Conservation (phyloP, 2,888 invertebrate genomes). For the Drosophila glabriapex region DNA sequence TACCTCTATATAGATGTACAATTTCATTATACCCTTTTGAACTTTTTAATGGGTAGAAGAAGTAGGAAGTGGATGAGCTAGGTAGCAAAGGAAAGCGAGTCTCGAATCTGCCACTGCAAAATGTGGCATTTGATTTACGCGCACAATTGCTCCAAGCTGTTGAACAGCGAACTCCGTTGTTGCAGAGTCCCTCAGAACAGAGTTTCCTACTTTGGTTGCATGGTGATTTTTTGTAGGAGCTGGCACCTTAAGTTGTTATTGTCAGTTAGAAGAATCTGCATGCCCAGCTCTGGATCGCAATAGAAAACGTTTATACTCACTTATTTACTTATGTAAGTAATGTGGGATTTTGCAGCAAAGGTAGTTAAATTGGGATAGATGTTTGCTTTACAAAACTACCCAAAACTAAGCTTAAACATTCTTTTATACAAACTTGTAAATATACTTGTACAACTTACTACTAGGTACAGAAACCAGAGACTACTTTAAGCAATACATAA, state of each 20-base stretch:
- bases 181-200: neutral
- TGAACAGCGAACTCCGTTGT: conserved; percentile 44
- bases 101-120: conserved; percentile 54
- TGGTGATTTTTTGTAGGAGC: neutral
- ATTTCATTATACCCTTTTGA: neutral
- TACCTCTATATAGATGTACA: neutral
- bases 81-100: conserved; percentile 6
- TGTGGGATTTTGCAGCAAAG: neutral
- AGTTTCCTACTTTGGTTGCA: neutral
- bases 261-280: neutral
- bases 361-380: neutral
- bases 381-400: neutral
- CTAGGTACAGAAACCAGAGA: neutral
- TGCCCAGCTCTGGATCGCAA: neutral
- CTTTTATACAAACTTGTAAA: neutral
- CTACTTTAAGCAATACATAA: neutral
- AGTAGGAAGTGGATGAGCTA: neutral
- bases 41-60: neutral
- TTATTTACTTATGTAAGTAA: neutral
- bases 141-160: conserved; percentile 66
- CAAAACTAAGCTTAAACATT: neutral
- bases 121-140: conserved; percentile 75
- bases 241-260: neutral
- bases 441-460: neutral
- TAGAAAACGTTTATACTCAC: too few relatives aligned